Percentiles rank a stretch among this genome's conserved stretches.
These are phyloP conservation scores for Megalops cyprinoides DNA, from an alignment of 2,797 vertebrate species.

Conservation along the genomic window DNA sequence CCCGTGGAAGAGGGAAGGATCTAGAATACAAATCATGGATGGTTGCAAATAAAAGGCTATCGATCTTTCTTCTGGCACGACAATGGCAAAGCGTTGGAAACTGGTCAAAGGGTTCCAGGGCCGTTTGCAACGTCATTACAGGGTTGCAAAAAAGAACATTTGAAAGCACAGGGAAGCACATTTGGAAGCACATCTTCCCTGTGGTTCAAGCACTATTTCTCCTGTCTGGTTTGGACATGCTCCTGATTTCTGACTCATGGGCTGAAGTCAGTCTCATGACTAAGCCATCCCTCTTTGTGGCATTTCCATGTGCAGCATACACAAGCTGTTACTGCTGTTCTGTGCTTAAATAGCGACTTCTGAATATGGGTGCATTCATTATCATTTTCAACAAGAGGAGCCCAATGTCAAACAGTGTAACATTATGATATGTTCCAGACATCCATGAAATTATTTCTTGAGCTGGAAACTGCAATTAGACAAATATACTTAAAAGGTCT, in stretches of 20 bases:
- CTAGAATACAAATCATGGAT: neutral
- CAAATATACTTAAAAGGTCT: neutral
- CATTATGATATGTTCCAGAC: neutral
- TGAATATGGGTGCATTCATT: neutral
- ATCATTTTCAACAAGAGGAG: neutral
- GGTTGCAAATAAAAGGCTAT: slow-evolving; percentile 8
- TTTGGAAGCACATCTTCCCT: slow-evolving; percentile 56
- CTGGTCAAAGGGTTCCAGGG: slow-evolving; percentile 19
- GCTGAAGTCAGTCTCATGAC: slow-evolving; percentile 53
- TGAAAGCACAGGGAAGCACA: slow-evolving; percentile 42
- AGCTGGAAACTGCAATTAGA: neutral
- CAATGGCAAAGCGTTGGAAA: slow-evolving; percentile 23
- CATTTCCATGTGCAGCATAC: slow-evolving; percentile 41
- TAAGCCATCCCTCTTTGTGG: slow-evolving; percentile 55
- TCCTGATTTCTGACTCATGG: slow-evolving; percentile 65
- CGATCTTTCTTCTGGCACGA: slow-evolving; percentile 22
- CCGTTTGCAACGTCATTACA: slow-evolving; percentile 36
- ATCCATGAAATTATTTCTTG: neutral
- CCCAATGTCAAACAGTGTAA: slow-evolving; percentile 5
- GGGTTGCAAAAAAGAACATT: slow-evolving; percentile 34
- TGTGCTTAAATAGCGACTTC: neutral
- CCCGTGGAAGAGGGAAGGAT: slow-evolving; percentile 14
- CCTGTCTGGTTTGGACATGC: slow-evolving; percentile 61
- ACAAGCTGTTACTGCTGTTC: neutral
- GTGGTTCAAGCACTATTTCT: slow-evolving; percentile 51